Evolutionary conservation across 1,140 invertebrate species (phyloP).

Genomic region (Ceratosolen solmsi): DNA sequence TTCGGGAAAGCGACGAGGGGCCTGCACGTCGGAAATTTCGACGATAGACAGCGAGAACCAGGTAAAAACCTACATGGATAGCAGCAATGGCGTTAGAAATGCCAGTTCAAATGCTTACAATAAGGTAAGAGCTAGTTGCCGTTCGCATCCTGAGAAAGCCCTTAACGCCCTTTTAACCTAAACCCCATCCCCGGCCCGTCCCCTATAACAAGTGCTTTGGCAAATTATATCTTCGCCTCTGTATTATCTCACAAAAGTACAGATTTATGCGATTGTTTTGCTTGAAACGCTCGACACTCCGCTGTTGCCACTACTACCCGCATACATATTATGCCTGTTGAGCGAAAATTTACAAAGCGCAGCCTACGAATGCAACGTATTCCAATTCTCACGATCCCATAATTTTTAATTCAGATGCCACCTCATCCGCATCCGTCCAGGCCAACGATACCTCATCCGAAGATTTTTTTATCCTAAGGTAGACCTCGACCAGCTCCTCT

Average conservation of each 20-base stretch:
- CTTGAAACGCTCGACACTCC: background rate
- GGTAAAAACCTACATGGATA: slow-evolving; percentile 97
- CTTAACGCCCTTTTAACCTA: background rate
- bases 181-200: too few species aligned
- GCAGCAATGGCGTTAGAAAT: slow-evolving; percentile 89
- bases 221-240: too few species aligned
- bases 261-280: background rate
- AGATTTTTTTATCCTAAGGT: too few species aligned
- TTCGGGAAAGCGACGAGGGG: slow-evolving; percentile 71
- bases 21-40: slow-evolving; percentile 72
- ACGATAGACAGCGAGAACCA: slow-evolving; percentile 80
- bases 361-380: too few species aligned
- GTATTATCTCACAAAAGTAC: slow-evolving; percentile 21
- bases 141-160: slow-evolving; percentile 5
- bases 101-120: slow-evolving; percentile 91
- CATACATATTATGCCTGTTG: too few species aligned
- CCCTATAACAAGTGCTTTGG: too few species aligned
- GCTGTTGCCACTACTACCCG: background rate
- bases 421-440: too few species aligned
- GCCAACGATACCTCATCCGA: too few species aligned
- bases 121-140: slow-evolving; percentile 81
- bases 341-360: too few species aligned
- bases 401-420: too few species aligned
- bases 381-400: too few species aligned
- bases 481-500: too few species aligned